Evolutionary conservation across 2,797 vertebrate species (phyloP).

Genomic region (Falco biarmicus): DNA sequence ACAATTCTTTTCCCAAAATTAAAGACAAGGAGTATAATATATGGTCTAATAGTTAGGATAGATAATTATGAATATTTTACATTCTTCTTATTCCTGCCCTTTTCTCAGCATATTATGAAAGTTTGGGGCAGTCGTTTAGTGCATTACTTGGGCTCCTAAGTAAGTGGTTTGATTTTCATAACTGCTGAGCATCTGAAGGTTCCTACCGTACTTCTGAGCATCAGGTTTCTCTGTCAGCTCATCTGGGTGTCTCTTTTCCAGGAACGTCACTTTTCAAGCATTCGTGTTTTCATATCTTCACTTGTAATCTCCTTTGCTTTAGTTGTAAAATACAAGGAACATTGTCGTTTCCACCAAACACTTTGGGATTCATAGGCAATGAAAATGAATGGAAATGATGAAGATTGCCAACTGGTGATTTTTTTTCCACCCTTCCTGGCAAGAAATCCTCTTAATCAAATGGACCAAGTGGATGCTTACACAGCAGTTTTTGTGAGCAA

Average conservation of each 20-base stretch:
- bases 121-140: background rate
- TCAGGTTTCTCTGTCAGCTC: background rate
- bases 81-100: background rate
- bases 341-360: background rate
- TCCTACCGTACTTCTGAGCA: background rate
- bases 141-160: background rate
- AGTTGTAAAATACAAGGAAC: background rate
- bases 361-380: background rate
- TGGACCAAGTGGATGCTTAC: background rate
- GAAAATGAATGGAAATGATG: background rate
- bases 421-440: background rate
- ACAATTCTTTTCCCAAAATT: background rate
- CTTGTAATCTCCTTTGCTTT: background rate
- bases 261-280: background rate
- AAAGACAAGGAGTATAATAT: background rate
- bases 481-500: background rate
- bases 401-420: background rate
- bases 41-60: background rate
- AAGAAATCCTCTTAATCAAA: background rate
- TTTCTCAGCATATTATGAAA: background rate
- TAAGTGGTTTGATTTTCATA: background rate
- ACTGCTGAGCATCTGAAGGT: background rate
- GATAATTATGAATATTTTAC: background rate
- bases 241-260: background rate
- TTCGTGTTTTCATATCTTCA: background rate